Base-by-base conservation (phyloP, 2,113 vertebrate species). In the Saguinus midas region DNA sequence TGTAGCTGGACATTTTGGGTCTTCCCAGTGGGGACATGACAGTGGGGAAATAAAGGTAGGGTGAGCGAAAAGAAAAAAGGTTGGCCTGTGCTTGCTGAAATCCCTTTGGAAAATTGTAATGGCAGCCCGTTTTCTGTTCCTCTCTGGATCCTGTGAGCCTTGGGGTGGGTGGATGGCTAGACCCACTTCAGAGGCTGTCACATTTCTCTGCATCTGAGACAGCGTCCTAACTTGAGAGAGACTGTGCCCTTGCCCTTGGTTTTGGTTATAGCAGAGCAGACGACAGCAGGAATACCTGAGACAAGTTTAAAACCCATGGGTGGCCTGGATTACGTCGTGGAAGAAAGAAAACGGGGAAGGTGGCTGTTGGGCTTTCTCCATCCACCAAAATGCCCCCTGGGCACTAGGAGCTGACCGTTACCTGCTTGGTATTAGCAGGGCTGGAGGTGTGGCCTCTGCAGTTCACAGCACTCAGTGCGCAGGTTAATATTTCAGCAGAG, bases 71-170 rank as follows among this genome's bases (percentile, higher is more conserved):
- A 6, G 0, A 21, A 20, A 4, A 5, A 8, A 17, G 18, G 3
- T 8, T 35, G 20, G 32, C 12, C 0, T 20, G 0, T 12, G 2
- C 40, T 32, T 11, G 45, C 6, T 27, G 12, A 9, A 0, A 0
- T 50, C 23, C 21, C 43, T 61, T 35, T 14, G 68, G 72, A 40
- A 76, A 43, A 9, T 1, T 8, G 29, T 2, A 1, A 1, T 35
- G 3, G 14, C 23, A 6, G 4, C 23, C 21, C 8, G 0, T 8
- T 0, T 2, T 25, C 18, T 32, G 8, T 48, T n/a, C 8, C 7
- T 43, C 13, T 18, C 10, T 66, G 25, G 37, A 40, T 32, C 72
- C 8, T 40, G 1, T 55, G 23, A 48, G 20, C 48, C 35, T 75
- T 7, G 37, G 7, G 17, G 7, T 21, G 32, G 3, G 13, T 32